A percentile compares a stretch with the other conserved stretches of the same genome.
Conservation (phyloP, 2,113 vertebrate species). For the Hypanus sabinus region DNA sequence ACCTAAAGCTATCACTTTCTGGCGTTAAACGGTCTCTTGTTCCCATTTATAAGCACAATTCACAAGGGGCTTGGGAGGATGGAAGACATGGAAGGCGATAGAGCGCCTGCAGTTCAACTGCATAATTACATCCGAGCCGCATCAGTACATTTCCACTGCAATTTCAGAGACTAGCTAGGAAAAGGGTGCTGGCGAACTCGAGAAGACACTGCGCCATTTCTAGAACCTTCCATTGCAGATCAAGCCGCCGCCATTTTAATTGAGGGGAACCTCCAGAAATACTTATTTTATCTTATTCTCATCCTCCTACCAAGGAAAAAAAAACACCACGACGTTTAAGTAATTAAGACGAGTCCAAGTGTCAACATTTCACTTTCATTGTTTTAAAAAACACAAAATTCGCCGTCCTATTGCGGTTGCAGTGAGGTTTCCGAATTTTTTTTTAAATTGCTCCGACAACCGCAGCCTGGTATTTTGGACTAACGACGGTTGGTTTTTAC, state of each 20-base stretch:
- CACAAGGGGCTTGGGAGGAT: background rate
- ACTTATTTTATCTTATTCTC: too few relatives aligned
- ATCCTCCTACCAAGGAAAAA: background rate
- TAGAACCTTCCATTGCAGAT: constrained; percentile 31
- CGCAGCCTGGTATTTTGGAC: background rate
- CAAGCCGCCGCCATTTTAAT: constrained; percentile 37
- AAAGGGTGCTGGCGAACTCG: too few relatives aligned
- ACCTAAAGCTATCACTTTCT: background rate
- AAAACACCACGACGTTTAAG: too few relatives aligned
- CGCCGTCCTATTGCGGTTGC: background rate
- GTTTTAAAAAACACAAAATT: background rate
- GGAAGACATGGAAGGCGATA: background rate
- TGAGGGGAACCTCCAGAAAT: background rate
- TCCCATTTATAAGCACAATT: too few relatives aligned
- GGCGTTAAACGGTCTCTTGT: too few relatives aligned
- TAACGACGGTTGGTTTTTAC: background rate
- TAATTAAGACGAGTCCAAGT: background rate
- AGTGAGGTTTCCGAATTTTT: constrained; percentile 10
- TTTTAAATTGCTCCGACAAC: background rate
- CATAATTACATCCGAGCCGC: background rate
- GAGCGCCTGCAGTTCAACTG: background rate
- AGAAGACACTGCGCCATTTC: constrained; percentile 36
- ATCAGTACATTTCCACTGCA: constrained; percentile 1
- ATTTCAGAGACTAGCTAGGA: background rate
- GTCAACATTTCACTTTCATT: background rate